These are phyloP conservation scores for Cyprinodon variegatus DNA, from an alignment of 2,113 vertebrate species.

Conservation along the genomic window DNA sequence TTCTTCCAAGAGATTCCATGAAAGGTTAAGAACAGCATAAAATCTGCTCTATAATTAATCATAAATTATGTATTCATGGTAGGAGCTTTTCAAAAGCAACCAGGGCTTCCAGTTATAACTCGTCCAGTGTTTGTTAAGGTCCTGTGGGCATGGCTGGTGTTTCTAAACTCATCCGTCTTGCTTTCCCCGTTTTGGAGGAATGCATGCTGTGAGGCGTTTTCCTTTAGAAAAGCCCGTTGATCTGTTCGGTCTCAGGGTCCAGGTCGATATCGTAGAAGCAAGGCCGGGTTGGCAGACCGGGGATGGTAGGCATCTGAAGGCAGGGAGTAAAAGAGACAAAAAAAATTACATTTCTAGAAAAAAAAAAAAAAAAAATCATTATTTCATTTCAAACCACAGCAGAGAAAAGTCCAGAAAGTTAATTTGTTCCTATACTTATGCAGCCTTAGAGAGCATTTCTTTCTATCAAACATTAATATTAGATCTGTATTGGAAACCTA, in stretches of 20 bases:
- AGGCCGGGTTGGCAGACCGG: constrained; percentile 94
- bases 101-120: constrained; percentile 22
- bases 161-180: not conserved
- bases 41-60: not conserved
- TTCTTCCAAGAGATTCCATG: not conserved
- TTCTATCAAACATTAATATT: not conserved
- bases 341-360: not conserved
- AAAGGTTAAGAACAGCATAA: not conserved
- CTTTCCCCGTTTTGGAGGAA: not conserved
- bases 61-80: not conserved
- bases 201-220: not conserved
- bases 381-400: too few relatives aligned
- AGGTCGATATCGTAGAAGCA: constrained; percentile 99
- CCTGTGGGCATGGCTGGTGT: not conserved
- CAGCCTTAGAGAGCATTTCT: not conserved
- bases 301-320: constrained; percentile 93
- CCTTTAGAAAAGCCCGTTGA: constrained; percentile 91
- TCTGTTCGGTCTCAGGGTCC: constrained; percentile 87
- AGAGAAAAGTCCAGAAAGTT: too few relatives aligned
- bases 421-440: not conserved
- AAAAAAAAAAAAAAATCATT: not conserved
- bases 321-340: not conserved
- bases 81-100: not conserved
- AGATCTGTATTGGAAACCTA: not conserved
- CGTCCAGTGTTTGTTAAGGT: constrained; percentile 34